Evolutionary conservation across 1,140 invertebrate species (phyloP), one percentile per base, ranked within the genome.

Genomic region (Drosophila suzukii): DNA sequence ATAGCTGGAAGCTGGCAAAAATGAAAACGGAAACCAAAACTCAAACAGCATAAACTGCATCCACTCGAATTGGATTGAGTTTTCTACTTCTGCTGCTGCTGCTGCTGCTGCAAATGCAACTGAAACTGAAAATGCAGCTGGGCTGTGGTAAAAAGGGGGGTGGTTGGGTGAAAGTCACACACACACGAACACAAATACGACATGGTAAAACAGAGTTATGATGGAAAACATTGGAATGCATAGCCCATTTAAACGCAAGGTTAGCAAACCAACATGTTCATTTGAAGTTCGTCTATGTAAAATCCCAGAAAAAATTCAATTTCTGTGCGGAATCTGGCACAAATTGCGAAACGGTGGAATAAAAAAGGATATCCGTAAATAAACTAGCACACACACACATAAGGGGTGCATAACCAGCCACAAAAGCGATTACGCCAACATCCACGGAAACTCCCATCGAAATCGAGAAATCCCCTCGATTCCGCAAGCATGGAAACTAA

Each of bases 11-110:
- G 66, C 68, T 66, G 75, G 34, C 44, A 67, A 73, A 78, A 75
- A 75, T 57, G 63, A 70, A 58, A 68, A 70, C 51, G 46, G 67
- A 75, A 81, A 66, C 54, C 54, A 46, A 70, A 88, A 88, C 74
- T 74, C 84, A 84, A 89, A 88, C 70, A 74, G 65, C 66, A 77
- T 83, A 75, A 88, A 63, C 75, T 71, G 84, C 79, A 89, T 47
- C 17, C 80, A 89, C 72, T 88, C 65, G 73, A 81, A 84, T 75
- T 56, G 59, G 67, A 88, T 82, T 81, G 76, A 73, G 83, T 80
- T 79, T 72, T 56, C 34, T 34, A 10, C 32, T 34, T 8, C 32
- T 34, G 32, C 32, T 27, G 27, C 27, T 34, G 32, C 32, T 34
- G 32, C 32, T 34, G 32, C 32, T 54, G 20, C 60, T 32, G 59